A percentile compares a stretch with the other conserved stretches of the same genome.
Evolutionary conservation across 2,888 invertebrate genomes (phyloP).

Genomic region (Hemistola chrysoprasaria): DNA sequence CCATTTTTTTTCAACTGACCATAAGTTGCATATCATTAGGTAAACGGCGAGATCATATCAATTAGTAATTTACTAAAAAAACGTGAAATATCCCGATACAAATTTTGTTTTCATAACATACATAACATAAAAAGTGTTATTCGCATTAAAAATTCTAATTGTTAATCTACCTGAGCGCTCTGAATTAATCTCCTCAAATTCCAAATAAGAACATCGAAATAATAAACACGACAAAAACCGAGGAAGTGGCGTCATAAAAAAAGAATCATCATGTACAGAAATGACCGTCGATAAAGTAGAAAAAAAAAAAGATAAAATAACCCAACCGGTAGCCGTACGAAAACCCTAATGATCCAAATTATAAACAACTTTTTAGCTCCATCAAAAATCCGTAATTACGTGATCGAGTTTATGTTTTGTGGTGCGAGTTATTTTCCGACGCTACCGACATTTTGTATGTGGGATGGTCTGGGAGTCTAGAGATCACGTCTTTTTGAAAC

Average conservation of each 20-base stretch:
- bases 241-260: slow-evolving; percentile 34
- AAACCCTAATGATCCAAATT: slow-evolving; percentile 60
- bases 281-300: slow-evolving; percentile 26
- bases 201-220: slow-evolving; percentile 28
- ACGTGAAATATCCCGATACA: no score
- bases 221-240: slow-evolving; percentile 30
- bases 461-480: slow-evolving; percentile 1
- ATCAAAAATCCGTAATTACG: slow-evolving; percentile 44
- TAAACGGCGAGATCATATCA: no score
- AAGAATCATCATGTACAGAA: slow-evolving; percentile 43
- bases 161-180: background rate
- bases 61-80: no score
- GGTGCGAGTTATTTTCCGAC: slow-evolving; percentile 25
- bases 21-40: no score
- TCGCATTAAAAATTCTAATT: no score
- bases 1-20: no score
- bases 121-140: no score
- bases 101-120: no score
- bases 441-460: slow-evolving; percentile 13
- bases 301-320: slow-evolving; percentile 21
- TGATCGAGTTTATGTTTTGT: slow-evolving; percentile 49
- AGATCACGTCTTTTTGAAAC: background rate
- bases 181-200: slow-evolving; percentile 14
- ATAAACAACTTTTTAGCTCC: slow-evolving; percentile 48
- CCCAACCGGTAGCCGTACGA: slow-evolving; percentile 50